Base-by-base conservation (phyloP, 2,797 vertebrate genomes). In the Crenuchus spilurus region DNA sequence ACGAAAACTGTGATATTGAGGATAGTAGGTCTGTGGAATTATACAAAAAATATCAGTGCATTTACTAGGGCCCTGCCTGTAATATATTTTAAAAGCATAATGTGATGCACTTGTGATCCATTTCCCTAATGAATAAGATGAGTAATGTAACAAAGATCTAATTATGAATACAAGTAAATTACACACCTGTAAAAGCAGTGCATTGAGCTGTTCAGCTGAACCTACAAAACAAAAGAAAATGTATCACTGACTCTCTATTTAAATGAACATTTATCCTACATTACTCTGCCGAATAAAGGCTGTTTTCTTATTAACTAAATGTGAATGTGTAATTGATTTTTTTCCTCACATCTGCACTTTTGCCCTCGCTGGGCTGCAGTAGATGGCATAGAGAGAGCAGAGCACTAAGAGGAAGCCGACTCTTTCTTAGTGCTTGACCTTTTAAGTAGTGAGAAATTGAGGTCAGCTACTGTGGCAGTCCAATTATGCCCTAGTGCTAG, bases 401-500 rank as follows among this genome's bases (percentile, higher is more conserved):
- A 24, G 54, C 35, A 39, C 46, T 39, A 44, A 66, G 33, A 71
- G 51, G 26, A 51, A 20, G 67, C 28, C 13, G 5, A 28, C 18
- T 30, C 35, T 52, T 75, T 49, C 55, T 74, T 57, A 55, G 74
- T 66, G 62, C 76, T 46, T 80, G 81, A 83, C 81, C 79, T 82
- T 84, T 80, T 79, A 77, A 81, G 77, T 57, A 76, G 74, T 81
- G 76, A 62, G 57, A 79, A 83, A 83, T 83, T 83, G 83, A 79
- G 84, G 81, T 77, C 78, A 54, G 69, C 60, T 58, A 71, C 72
- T 51, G 69, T 74, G 66, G 67, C 74, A 67, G 76, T 82, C 75
- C 74, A 86, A 82, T 83, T 83, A 82, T 76, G 69, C 30, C 66
- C 52, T 41, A 48, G 66, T 52, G 2, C 26, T 55, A 60, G 78